Conservation (phyloP, 2,888 invertebrate genomes). For the Anarsia innoxiella region DNA sequence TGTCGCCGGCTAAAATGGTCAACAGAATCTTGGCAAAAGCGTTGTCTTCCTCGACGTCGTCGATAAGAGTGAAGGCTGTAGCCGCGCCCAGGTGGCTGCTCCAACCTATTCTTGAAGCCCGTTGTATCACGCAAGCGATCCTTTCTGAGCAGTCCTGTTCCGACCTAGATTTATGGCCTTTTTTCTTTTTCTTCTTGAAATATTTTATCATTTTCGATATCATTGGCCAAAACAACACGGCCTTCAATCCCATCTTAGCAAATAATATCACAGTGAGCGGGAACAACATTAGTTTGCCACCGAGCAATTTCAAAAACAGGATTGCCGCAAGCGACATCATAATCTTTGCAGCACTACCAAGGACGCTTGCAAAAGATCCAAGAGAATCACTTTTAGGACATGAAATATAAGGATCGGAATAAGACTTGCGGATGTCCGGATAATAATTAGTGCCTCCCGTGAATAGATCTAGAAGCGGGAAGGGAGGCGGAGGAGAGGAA, state of each 20-base stretch:
- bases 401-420: slow-evolving; percentile 42
- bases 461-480: slow-evolving; percentile 55
- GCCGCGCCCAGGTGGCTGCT: slow-evolving; percentile 56
- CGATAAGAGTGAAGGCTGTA: slow-evolving; percentile 55
- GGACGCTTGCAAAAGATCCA: slow-evolving; percentile 54
- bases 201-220: slow-evolving; percentile 61
- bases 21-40: slow-evolving; percentile 55
- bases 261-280: slow-evolving; percentile 52
- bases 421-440: slow-evolving; percentile 52
- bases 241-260: slow-evolving; percentile 60
- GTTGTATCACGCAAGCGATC: slow-evolving; percentile 56
- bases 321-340: slow-evolving; percentile 61
- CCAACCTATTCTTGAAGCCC: slow-evolving; percentile 44
- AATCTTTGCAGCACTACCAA: slow-evolving; percentile 65
- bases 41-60: slow-evolving; percentile 56
- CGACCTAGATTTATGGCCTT: slow-evolving; percentile 47
- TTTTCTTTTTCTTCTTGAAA: slow-evolving; percentile 62
- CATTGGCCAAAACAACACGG: slow-evolving; percentile 62
- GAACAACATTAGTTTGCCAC: slow-evolving; percentile 55
- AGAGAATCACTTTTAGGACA: slow-evolving; percentile 56
- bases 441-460: slow-evolving; percentile 54
- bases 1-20: slow-evolving; percentile 57
- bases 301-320: slow-evolving; percentile 52
- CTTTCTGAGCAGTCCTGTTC: slow-evolving; percentile 59
- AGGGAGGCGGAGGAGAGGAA: slow-evolving; percentile 34